phyloP scores from a whole-genome alignment of 2,797 vertebrate species.

The Cossypha niveicapilla region DNA sequence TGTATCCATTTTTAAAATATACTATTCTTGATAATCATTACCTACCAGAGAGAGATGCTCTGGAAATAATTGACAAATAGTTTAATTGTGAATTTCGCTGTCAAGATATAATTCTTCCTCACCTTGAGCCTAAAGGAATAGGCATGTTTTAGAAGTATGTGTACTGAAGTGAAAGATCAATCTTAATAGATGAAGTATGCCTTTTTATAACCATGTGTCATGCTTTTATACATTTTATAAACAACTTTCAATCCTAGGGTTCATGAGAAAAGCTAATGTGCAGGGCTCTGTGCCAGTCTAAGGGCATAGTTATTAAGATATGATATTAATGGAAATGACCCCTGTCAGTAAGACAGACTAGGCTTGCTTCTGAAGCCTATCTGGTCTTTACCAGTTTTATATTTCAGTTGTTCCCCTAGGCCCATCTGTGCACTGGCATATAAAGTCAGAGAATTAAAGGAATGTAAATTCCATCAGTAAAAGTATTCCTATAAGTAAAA shows the following conservation, averaged over 20 bases:
- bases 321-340: slow-evolving; percentile 54
- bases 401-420: slow-evolving; percentile 1
- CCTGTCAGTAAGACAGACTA: slow-evolving; percentile 27
- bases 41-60: neutral
- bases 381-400: neutral
- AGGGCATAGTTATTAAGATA: slow-evolving; percentile 29
- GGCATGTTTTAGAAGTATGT: neutral
- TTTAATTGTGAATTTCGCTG: neutral
- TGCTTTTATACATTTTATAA: slow-evolving; percentile 38
- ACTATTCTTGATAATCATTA: neutral
- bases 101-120: neutral
- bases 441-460: neutral
- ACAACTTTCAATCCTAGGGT: slow-evolving; percentile 23
- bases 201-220: slow-evolving; percentile 1
- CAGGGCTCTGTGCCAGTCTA: neutral
- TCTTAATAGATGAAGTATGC: neutral
- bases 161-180: slow-evolving; percentile 7
- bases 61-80: neutral
- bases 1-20: neutral
- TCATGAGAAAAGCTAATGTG: slow-evolving; percentile 35
- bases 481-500: neutral
- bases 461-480: neutral
- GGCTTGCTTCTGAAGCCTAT: slow-evolving; percentile 26
- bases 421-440: neutral
- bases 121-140: neutral